phyloP scores from a whole-genome alignment of 2,113 vertebrate species.

The Ibidorhyncha struthersii region DNA sequence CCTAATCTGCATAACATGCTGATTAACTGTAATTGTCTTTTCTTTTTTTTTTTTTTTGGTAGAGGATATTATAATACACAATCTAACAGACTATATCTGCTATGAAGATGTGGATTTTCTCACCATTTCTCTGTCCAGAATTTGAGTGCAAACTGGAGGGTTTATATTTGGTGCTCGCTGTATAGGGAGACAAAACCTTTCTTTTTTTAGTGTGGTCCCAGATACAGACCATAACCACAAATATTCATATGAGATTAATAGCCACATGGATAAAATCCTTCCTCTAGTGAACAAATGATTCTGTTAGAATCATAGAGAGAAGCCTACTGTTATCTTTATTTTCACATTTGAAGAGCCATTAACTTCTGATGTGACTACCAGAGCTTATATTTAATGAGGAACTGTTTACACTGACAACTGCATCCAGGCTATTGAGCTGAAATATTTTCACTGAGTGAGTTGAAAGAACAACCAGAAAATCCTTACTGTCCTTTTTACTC shows the following conservation, averaged over 20 bases:
- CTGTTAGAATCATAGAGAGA: not conserved
- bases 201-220: not conserved
- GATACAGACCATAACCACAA: not conserved
- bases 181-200: not conserved
- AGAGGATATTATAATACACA: not conserved
- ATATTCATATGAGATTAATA: not conserved
- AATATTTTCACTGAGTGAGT: not conserved
- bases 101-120: not conserved
- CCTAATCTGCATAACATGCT: not conserved
- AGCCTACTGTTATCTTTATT: not conserved
- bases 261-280: not conserved
- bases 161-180: not conserved
- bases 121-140: not conserved
- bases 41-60: not conserved
- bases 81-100: not conserved
- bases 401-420: not conserved
- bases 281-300: not conserved
- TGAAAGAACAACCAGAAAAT: not conserved
- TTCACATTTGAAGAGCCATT: conserved; percentile 29
- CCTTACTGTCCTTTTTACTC: not conserved
- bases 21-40: not conserved
- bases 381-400: conserved; percentile 6
- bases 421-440: not conserved
- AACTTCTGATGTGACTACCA: conserved; percentile 1
- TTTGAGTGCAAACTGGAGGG: not conserved